Conservation (phyloP, 2,888 invertebrate species). For the Raillietiella orientalis region DNA sequence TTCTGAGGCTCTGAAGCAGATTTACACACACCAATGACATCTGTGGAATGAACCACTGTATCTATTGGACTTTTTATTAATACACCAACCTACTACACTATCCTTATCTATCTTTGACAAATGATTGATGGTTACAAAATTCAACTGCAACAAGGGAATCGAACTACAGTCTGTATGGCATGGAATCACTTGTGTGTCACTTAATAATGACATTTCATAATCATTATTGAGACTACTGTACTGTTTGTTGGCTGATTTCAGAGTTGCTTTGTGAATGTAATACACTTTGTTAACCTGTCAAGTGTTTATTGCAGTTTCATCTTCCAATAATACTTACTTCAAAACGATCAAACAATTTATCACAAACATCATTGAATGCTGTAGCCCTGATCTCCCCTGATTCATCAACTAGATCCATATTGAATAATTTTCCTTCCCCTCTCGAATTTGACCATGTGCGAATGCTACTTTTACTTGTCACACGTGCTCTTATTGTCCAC, state of each 20-base stretch:
- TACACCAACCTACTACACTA: constrained; percentile 28
- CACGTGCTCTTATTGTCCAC: constrained; percentile 23
- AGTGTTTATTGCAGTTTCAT: constrained; percentile 5
- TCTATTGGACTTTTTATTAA: not conserved
- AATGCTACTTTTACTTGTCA: constrained; percentile 43
- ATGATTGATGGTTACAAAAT: constrained; percentile 37
- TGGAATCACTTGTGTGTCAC: constrained; percentile 26
- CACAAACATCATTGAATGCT: constrained; percentile 54
- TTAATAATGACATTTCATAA: constrained; percentile 68
- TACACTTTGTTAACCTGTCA: constrained; percentile 44
- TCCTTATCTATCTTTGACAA: constrained; percentile 31
- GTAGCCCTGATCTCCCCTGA: constrained; percentile 76
- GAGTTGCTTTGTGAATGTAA: constrained; percentile 40
- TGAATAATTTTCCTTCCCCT: constrained; percentile 79
- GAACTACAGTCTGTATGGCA: constrained; percentile 20
- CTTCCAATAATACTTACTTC: constrained; percentile 12
- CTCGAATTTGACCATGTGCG: constrained; percentile 66
- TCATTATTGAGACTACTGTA: constrained; percentile 55
- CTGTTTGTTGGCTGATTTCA: constrained; percentile 84
- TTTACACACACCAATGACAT: constrained; percentile 65
- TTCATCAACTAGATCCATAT: constrained; percentile 68
- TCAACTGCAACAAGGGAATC: constrained; percentile 41
- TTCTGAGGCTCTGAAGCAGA: constrained; percentile 29
- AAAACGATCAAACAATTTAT: constrained; percentile 57
- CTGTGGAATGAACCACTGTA: constrained; percentile 16